These are phyloP conservation scores for Ennomos fuscantarius DNA, from an alignment of 2,888 invertebrate species.

Conservation along the genomic window DNA sequence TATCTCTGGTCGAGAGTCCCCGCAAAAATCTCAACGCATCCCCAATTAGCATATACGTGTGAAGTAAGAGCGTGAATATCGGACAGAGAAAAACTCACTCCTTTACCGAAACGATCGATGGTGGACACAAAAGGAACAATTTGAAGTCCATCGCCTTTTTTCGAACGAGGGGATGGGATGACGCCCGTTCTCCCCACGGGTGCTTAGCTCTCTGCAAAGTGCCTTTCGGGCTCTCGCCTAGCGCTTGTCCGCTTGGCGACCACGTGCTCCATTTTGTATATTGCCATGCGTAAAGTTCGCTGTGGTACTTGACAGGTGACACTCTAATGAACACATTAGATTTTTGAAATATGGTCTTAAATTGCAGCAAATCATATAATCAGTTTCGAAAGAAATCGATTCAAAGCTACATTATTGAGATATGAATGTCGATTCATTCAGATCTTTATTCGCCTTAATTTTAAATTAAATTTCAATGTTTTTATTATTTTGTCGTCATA, in stretches of 20 bases:
- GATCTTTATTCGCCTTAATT: too few species aligned
- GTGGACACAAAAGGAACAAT: constrained; percentile 84
- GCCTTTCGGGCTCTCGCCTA: constrained; percentile 60
- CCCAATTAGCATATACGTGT: constrained; percentile 77
- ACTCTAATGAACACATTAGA: too few species aligned
- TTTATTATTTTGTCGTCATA: too few species aligned
- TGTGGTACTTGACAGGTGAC: too few species aligned
- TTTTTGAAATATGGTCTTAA: too few species aligned
- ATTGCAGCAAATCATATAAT: too few species aligned
- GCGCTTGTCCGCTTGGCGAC: constrained; percentile 6
- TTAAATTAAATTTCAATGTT: too few species aligned
- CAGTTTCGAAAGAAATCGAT: too few species aligned
- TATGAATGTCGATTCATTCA: too few species aligned
- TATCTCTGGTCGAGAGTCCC: constrained; percentile 23
- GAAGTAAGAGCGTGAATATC: constrained; percentile 68
- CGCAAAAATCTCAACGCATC: constrained; percentile 48
- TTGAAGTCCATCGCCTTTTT: constrained; percentile 83
- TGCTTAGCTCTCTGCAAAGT: constrained; percentile 74
- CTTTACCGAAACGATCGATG: constrained; percentile 83
- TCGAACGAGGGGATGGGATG: constrained; percentile 71
- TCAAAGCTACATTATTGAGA: too few species aligned
- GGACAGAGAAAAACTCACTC: constrained; percentile 80
- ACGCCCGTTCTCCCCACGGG: constrained; percentile 59
- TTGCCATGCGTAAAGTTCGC: too few species aligned
- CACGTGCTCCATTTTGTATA: constrained; percentile 1